phyloP scores from a whole-genome alignment of 1,140 invertebrate species.

The Harlomillsia oculata region DNA sequence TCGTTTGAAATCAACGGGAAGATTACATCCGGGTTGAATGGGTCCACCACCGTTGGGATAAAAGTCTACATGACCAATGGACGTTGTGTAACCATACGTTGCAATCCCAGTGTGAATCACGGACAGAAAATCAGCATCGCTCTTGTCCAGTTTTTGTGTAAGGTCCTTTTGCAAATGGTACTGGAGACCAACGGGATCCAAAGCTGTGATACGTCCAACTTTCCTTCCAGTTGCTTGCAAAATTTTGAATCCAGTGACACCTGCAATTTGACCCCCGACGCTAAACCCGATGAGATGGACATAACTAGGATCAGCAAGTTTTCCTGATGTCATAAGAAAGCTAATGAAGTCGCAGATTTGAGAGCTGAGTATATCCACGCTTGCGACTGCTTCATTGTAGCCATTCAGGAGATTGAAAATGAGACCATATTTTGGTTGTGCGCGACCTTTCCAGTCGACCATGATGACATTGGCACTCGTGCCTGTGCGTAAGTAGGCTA shows the following conservation, averaged over 20 bases:
- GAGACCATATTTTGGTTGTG: slow-evolving; percentile 6
- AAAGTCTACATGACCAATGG: slow-evolving; percentile 50
- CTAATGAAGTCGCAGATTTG: slow-evolving; percentile 7
- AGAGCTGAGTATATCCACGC: slow-evolving; percentile 1
- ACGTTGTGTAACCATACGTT: background rate
- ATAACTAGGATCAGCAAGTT: background rate
- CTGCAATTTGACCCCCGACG: slow-evolving; percentile 20
- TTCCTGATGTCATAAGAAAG: slow-evolving; percentile 1
- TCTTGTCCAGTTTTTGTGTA: background rate
- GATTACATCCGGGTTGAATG: slow-evolving; percentile 46
- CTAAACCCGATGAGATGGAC: slow-evolving; percentile 23
- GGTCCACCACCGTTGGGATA: slow-evolving; percentile 47
- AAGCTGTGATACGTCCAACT: slow-evolving; percentile 19
- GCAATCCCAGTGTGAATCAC: slow-evolving; percentile 9
- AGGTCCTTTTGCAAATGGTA: slow-evolving; percentile 6
- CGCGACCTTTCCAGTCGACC: slow-evolving; percentile 13
- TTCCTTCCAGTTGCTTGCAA: background rate
- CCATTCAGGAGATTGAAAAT: background rate
- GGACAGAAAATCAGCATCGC: slow-evolving; percentile 21
- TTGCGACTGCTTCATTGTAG: background rate
- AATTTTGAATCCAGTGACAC: slow-evolving; percentile 9
- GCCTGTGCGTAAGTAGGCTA: slow-evolving; percentile 15
- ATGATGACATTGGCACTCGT: slow-evolving; percentile 17
- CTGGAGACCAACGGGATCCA: slow-evolving; percentile 12
- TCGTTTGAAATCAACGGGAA: slow-evolving; percentile 4